Evolutionary conservation across 1,140 invertebrate species (phyloP), one percentile per base, ranked within the genome.

Genomic region (Hermatobates lingyangjiaoensis): DNA sequence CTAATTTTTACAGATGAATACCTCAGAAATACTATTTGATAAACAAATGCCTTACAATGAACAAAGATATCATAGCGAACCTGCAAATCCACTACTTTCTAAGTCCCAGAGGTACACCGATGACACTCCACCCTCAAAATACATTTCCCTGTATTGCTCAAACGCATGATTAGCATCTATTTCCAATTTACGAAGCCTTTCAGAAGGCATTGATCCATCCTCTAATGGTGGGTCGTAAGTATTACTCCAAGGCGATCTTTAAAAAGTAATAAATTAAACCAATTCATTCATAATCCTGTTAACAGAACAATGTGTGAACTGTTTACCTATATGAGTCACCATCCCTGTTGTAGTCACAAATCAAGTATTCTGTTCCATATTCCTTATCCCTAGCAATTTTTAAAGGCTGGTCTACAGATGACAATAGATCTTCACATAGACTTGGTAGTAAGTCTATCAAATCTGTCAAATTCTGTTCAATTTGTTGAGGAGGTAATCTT

Each of bases 81-180:
- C 80, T 57, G 94, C 96, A 76, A 99, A 98, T 2, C 93, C 93
- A 48, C 48, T 55, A 10, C 51, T 45, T 63, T 98, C 93, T 63
- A 98, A 76, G 62, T 99, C 95, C 96, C 96, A 99, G 42, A 99
- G 74, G 70, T 99, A 99, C 0, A 98, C 95, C 10, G 94, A 98
- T 0, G 94, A 98, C 0, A 99, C 90, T 15, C 96, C 95, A 50
- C 96, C 96, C 70, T 98, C 96, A 68, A 96, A 99, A 70, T 99
- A 98, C 82, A 99, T 92, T 69, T 99, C 94, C 66, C 93, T 79
- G 64, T 98, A 99, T 63, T 95, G 88, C 68, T 98, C 93, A 68
- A 99, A 98, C 12, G 95, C 95, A 65, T 85, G 77, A 71, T 99
- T 99, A 0, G 94, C 94, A 64, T 98, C 93, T 45, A 98, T 79